These are phyloP conservation scores for Aphelocoma coerulescens DNA, from an alignment of 2,113 vertebrate species.

Conservation along the genomic window DNA sequence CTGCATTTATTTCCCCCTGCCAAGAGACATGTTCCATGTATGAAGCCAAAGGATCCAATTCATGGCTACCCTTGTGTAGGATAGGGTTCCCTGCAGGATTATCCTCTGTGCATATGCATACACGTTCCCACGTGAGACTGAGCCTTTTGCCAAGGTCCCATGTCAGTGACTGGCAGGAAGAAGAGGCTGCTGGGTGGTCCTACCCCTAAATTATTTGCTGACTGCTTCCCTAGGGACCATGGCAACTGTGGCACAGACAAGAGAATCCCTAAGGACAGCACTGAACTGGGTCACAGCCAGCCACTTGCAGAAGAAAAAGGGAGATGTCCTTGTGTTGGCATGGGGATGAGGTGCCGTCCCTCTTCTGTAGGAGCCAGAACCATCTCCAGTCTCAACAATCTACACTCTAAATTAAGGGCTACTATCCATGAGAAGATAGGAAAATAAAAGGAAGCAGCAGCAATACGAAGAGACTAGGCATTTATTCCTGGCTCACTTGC, in stretches of 20 bases:
- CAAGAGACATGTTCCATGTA: rapidly evolving
- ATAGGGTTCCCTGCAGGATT: neutral
- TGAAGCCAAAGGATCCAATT: neutral
- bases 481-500: conserved; percentile 37
- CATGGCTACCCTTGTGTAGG: neutral
- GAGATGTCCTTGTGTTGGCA: neutral
- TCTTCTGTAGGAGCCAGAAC: neutral
- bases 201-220: conserved; percentile 10
- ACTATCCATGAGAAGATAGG: neutral
- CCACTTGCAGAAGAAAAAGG: neutral
- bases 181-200: conserved; percentile 30
- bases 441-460: neutral
- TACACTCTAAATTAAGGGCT: neutral
- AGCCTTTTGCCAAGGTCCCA: neutral
- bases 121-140: rapidly evolving
- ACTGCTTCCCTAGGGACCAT: conserved; percentile 17
- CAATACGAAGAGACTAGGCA: neutral
- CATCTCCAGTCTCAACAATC: neutral
- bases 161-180: neutral
- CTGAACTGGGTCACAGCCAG: neutral
- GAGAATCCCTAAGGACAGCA: neutral
- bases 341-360: neutral
- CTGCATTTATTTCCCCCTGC: neutral
- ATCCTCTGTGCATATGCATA: neutral
- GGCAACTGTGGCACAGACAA: neutral